Base-by-base conservation (phyloP, 2,797 vertebrate genomes). In the Rhynchotus rufescens region DNA sequence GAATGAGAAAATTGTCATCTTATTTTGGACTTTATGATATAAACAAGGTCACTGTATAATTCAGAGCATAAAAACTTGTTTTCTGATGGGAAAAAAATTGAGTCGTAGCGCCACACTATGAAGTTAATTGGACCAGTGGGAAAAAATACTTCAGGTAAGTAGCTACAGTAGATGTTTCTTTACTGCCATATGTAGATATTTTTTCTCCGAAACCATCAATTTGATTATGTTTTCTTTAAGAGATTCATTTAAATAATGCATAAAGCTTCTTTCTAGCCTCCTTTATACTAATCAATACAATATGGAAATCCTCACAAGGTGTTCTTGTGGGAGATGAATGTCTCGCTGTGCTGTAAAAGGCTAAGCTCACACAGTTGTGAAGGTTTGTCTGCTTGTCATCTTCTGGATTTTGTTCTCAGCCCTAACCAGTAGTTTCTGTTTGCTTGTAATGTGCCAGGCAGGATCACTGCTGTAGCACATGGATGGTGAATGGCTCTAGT, bases 81-180 rank as follows among this genome's bases (percentile, higher is more conserved):
- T 93, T 81, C 61, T 79, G 68, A 83, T 57, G 15, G 9, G 21
- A 28, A 61, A 91, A 88, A 84, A 59, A 40, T 4, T 38, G 56
- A 86, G 5, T 14, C n/a, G 67, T 54, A 64, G 20, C 62, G 28
- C 26, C 65, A 84, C 5, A 25, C 16, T 82, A 20, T 74, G 66
- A 75, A 86, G 57, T 77, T 95, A 94, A 96, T 92, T 96, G 77
- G 91, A 34, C 84, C 7, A 3, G 49, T 81, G 84, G 88, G 94
- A 96, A 88, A 92, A 94, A 40, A 42, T 86, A 84, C 66, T 91
- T 88, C 67, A 84, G 81, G 72, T 91, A 93, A 92, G 69, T 54
- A 80, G 59, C 36, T 94, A 59, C 20, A 73, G 64, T 11, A 78
- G 52, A 40, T 84, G 60, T 42, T 87, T 91, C 40, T 88, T 90